Base-by-base conservation (phyloP, 2,888 invertebrate genomes). In the Petrophora chlorosata region DNA sequence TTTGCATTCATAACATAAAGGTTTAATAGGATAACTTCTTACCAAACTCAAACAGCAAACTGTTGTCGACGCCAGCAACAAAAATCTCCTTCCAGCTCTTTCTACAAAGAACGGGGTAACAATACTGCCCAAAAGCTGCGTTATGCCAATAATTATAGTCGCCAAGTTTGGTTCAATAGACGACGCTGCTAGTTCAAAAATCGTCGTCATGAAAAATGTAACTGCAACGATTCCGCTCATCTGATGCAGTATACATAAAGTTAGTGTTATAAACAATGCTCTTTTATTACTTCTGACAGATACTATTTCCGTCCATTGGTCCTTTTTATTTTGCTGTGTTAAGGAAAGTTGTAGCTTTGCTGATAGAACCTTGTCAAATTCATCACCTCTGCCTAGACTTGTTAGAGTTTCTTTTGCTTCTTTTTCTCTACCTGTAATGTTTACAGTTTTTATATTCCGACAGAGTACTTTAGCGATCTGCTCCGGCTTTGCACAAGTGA, bases 211-310 rank as follows among this genome's bases (percentile, higher is more conserved):
- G 40, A 72, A 79, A 34, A 73, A 73, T 3, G 73, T 29, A 0
- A 78, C 79, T 42, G 62, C 70, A 1, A 74, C 41, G 0, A 77
- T 56, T 2, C 81, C 82, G 28, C 80, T 81, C 32, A 70, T 34
- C 38, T 76, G 74, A 19, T 76, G 72, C 0, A 82, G 42, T 2
- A 74, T 61, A 3, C 65, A 59, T 12, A 79, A 50, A 1, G 55
- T 48, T 1, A 71, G 9, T 0, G 76, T 70, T 19, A 82, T 75
- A 0, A 70, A 50, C 5, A 82, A 19, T 0, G 80, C 74, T 49
- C 56, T 72, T 55, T 69, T 67, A 13, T 82, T 82, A 4, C 70
- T 65, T 39, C 56, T 69, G 0, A 73, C 12, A 0, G 59, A 64
- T n/a, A 73, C 61, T 8, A 82, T 62, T 14, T 80, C 75, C 0